Conservation (phyloP, 2,113 vertebrate genomes). For the Lipophrys pholis region DNA sequence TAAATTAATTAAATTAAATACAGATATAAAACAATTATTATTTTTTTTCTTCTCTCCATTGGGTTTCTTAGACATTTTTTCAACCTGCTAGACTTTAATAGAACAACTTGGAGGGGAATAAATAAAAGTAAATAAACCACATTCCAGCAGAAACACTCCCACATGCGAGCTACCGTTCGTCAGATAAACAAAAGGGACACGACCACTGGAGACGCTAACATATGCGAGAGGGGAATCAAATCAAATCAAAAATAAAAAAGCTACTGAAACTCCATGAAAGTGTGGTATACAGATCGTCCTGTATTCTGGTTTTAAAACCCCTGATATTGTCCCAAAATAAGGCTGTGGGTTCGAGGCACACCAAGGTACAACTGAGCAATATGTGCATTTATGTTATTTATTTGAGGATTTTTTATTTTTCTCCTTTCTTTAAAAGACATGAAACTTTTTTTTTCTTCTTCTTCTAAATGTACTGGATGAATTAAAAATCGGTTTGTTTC, state of each 20-base stretch:
- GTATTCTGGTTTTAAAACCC: constrained; percentile 71
- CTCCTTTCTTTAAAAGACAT: constrained; percentile 38
- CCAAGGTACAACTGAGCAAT: constrained; percentile 81
- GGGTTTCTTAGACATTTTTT: not conserved
- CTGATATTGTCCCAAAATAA: constrained; percentile 84
- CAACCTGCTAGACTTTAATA: not conserved
- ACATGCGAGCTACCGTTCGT: constrained; percentile 20
- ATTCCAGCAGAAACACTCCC: constrained; percentile 42
- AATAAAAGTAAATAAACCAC: constrained; percentile 7
- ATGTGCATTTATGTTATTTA: constrained; percentile 64
- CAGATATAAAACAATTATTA: not conserved
- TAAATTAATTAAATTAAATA: constrained; percentile 35
- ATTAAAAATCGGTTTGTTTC: constrained; percentile 36
- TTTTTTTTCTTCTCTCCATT: not conserved
- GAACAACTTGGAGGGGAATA: constrained; percentile 7
- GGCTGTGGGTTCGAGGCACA: constrained; percentile 85
- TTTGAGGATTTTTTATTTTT: constrained; percentile 7
- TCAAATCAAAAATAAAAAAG: constrained; percentile 22
- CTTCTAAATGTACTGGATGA: constrained; percentile 40
- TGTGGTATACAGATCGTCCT: constrained; percentile 45
- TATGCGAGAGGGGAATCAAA: constrained; percentile 38
- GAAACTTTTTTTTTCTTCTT: constrained; percentile 28
- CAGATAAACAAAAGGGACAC: not conserved
- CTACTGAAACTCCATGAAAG: constrained; percentile 42
- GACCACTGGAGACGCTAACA: constrained; percentile 8